Base-by-base conservation (phyloP, 2,888 invertebrate species). In the Phanerotoma sp. region DNA sequence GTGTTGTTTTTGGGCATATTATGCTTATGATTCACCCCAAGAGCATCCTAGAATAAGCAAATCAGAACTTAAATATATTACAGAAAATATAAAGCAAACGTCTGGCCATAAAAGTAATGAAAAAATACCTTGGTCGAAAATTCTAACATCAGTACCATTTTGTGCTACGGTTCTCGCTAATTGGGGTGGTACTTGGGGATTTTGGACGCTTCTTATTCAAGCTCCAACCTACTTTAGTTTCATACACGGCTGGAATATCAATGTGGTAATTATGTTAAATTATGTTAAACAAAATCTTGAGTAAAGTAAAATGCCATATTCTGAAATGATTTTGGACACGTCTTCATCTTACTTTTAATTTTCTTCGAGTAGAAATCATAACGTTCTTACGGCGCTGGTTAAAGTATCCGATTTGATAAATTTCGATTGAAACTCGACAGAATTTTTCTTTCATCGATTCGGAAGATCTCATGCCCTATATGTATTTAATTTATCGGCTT, bases 211-310 rank as follows among this genome's bases (percentile, higher is more conserved):
- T 6, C 82, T 87, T 80, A 86, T 86, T 0, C 85, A 88, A 67
- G 82, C 85, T 0, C 88, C 88, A 0, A 85, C 85, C 1, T 89
- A 88, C 66, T 85, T 88, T 67, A 84, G 84, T 62, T 80, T 83
- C 51, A 82, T 89, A 46, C 85, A 88, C 64, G 86, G 87, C 38
- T 86, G 85, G 83, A 79, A 85, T 62, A 84, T 88, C 22, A 81
- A 80, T 69, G 80, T 83, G 73, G 88, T 87, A 77, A 74, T 79
- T 62, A 10, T 21, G 11, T 46, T 9, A 44, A n/a, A n/a, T 20
- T 18, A 10, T 20, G 18, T 13, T 5, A 47, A 30, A 32, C 25
- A 13, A 4, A 35, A 32, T 42, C 32, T 18, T 15, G 15, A 9
- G n/a, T 20, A 20, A 44, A 10, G 22, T 13, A 16, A 5, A 22